phyloP scores from a whole-genome alignment of 2,797 vertebrate genomes.

The Choloepus didactylus region DNA sequence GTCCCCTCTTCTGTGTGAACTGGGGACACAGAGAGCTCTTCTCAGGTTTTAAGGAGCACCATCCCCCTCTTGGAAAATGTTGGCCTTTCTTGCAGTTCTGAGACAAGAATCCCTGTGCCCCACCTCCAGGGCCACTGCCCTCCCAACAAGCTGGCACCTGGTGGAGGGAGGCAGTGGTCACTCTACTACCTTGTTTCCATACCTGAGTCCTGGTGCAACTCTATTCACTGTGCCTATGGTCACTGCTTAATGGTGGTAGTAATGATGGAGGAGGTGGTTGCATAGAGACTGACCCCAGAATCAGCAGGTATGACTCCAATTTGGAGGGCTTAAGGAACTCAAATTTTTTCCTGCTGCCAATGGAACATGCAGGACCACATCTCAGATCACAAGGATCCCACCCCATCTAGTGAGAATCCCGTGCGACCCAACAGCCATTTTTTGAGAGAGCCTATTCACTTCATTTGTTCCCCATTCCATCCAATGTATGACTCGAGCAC shows the following conservation, averaged over 20 bases:
- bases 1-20: neutral
- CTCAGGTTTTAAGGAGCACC: neutral
- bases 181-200: neutral
- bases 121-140: neutral
- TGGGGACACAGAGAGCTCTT: neutral
- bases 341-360: neutral
- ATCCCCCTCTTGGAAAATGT: neutral
- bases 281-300: neutral
- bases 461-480: neutral
- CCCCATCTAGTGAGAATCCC: neutral
- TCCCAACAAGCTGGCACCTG: neutral
- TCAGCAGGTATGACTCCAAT: neutral
- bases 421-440: neutral
- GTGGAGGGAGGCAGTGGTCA: neutral
- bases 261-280: neutral
- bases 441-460: neutral
- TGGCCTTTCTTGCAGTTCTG: neutral
- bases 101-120: neutral
- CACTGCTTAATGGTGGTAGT: neutral
- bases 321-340: neutral
- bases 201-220: neutral
- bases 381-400: neutral
- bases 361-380: neutral
- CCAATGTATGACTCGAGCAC: neutral
- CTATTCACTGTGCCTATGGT: neutral